Evolutionary conservation across 2,113 vertebrate species (phyloP).

Genomic region (Trogon melanurus): DNA sequence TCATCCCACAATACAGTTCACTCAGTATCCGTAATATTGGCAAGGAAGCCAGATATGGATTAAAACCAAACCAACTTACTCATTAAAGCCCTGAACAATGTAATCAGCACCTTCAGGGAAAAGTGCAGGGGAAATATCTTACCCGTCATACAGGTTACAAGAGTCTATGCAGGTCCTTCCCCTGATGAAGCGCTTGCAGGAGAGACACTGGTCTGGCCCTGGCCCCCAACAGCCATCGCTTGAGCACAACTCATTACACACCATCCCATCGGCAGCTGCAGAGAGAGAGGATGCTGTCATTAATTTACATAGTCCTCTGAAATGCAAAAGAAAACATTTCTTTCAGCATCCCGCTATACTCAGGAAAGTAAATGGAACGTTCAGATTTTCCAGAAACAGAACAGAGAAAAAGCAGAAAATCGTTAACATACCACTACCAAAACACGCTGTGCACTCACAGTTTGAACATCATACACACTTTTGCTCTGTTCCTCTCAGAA

Average conservation of each 20-base stretch:
- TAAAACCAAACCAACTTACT: neutral
- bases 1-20: neutral
- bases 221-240: slow-evolving; percentile 94
- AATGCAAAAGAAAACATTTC: neutral
- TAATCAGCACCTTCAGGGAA: neutral
- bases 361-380: accelerated
- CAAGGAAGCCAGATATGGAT: neutral
- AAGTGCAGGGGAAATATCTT: slow-evolving; percentile 35
- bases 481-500: neutral
- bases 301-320: neutral
- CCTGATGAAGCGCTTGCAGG: slow-evolving; percentile 91
- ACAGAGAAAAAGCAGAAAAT: neutral
- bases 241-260: slow-evolving; percentile 93
- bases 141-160: slow-evolving; percentile 95
- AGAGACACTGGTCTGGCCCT: slow-evolving; percentile 92
- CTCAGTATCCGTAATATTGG: neutral
- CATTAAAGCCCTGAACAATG: neutral
- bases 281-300: neutral
- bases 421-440: neutral
- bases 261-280: slow-evolving; percentile 88
- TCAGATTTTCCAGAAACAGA: neutral
- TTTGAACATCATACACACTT: neutral
- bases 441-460: neutral
- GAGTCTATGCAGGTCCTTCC: slow-evolving; percentile 89
- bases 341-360: accelerated